Evolutionary conservation across 1,140 invertebrate species (phyloP).

Genomic region (Ceratina calcarata): DNA sequence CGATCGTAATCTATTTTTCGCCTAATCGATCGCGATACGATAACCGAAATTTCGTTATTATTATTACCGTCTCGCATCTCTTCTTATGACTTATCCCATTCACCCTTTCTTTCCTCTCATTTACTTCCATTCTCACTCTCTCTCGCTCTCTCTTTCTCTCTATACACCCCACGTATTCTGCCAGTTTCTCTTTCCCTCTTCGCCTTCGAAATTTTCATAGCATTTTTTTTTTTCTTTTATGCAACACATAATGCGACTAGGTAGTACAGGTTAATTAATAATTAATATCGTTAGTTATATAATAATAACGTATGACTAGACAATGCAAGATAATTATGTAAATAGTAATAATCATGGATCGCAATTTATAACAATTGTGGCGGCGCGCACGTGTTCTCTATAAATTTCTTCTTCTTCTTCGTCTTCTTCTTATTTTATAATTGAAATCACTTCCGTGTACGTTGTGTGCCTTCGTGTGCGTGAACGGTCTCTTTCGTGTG

Average conservation of each 20-base stretch:
- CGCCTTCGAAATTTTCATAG: constrained; percentile 57
- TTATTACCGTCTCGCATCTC: constrained; percentile 12
- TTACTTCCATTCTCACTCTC: not conserved
- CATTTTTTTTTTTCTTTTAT: constrained; percentile 70
- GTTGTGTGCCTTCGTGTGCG: constrained; percentile 47
- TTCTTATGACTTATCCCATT: constrained; percentile 20
- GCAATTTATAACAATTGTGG: constrained; percentile 81
- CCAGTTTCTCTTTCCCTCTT: constrained; percentile 54
- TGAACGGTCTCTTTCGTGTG: constrained; percentile 17
- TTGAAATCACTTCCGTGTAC: constrained; percentile 17
- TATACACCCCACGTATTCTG: constrained; percentile 26
- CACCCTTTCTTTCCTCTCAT: constrained; percentile 33
- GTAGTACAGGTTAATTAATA: constrained; percentile 81
- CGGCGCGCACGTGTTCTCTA: constrained; percentile 71
- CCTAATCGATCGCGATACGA: constrained; percentile 23
- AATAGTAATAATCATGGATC: constrained; percentile 81
- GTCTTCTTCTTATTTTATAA: not conserved
- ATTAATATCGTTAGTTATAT: constrained; percentile 81
- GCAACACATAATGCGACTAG: constrained; percentile 81
- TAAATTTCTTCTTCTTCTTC: constrained; percentile 54
- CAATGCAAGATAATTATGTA: constrained; percentile 82
- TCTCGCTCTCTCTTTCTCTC: constrained; percentile 42
- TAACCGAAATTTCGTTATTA: constrained; percentile 38
- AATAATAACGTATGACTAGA: constrained; percentile 81
- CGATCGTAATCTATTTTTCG: constrained; percentile 31